phyloP scores from a whole-genome alignment of 2,888 invertebrate genomes.

The Conus canariensis region DNA sequence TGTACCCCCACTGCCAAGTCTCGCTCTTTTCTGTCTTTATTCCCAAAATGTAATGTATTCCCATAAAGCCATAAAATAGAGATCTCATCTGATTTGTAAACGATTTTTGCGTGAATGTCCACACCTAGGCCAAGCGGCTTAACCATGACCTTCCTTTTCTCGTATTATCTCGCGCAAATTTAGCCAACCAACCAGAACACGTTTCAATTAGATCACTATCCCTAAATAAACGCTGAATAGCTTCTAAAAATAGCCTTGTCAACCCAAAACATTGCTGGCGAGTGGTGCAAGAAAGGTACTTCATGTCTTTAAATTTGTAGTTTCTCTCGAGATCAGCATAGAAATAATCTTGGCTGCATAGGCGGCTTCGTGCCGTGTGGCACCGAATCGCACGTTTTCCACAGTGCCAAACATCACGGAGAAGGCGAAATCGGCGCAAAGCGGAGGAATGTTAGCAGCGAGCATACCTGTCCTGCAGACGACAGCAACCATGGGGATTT shows the following conservation, averaged over 20 bases:
- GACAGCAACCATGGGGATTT: constrained; percentile 21
- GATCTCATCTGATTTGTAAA: too few relatives aligned
- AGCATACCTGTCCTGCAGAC: neutral
- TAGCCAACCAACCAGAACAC: neutral
- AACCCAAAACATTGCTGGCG: constrained; percentile 39
- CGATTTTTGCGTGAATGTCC: too few relatives aligned
- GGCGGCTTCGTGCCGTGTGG: constrained; percentile 24
- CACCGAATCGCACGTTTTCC: neutral
- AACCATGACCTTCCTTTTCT: neutral
- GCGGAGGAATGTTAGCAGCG: constrained; percentile 3
- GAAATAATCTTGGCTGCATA: neutral
- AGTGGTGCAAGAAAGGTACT: constrained; percentile 23
- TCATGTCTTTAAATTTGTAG: neutral
- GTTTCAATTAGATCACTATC: neutral
- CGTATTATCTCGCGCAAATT: constrained; percentile 13
- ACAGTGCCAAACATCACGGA: constrained; percentile 7
- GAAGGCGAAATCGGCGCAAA: neutral
- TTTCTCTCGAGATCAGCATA: neutral
- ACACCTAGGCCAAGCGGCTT: neutral
- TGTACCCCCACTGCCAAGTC: too few relatives aligned
- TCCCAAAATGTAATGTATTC: too few relatives aligned
- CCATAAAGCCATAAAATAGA: too few relatives aligned
- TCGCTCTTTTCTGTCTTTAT: too few relatives aligned
- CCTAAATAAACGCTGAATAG: neutral
- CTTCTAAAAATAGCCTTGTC: constrained; percentile 11